phyloP scores from a whole-genome alignment of 2,797 vertebrate genomes.

The Poeciliopsis gracilis region DNA sequence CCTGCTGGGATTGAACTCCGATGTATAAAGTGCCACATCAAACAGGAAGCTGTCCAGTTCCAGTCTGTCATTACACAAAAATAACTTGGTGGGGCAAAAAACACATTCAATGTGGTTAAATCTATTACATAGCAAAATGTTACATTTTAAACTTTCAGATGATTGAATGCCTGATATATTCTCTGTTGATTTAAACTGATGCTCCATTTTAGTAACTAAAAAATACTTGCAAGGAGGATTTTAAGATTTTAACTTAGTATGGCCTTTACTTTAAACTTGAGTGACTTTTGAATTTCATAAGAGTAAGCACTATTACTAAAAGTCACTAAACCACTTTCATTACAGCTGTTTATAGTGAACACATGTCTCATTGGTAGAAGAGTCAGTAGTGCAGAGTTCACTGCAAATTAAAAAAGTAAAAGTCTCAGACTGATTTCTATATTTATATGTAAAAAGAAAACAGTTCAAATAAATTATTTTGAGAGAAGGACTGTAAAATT shows the following conservation, averaged over 20 bases:
- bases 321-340: background rate
- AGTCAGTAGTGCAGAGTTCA: background rate
- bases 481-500: background rate
- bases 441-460: background rate
- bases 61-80: constrained; percentile 53
- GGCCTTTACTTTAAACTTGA: background rate
- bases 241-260: background rate
- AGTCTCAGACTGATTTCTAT: background rate
- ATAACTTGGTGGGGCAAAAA: constrained; percentile 19
- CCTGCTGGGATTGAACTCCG: background rate
- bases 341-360: background rate
- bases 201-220: background rate
- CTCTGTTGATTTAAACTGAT: background rate
- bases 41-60: constrained; percentile 13
- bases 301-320: background rate
- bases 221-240: background rate
- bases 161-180: background rate
- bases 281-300: background rate
- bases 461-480: background rate
- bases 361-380: background rate
- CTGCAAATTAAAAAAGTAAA: background rate
- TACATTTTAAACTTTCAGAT: background rate
- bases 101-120: background rate
- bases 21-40: constrained; percentile 21
- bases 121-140: background rate